phyloP scores from a whole-genome alignment of 35 echinoderm and acorn worm genomes.

The Heliocidaris tuberculata region DNA sequence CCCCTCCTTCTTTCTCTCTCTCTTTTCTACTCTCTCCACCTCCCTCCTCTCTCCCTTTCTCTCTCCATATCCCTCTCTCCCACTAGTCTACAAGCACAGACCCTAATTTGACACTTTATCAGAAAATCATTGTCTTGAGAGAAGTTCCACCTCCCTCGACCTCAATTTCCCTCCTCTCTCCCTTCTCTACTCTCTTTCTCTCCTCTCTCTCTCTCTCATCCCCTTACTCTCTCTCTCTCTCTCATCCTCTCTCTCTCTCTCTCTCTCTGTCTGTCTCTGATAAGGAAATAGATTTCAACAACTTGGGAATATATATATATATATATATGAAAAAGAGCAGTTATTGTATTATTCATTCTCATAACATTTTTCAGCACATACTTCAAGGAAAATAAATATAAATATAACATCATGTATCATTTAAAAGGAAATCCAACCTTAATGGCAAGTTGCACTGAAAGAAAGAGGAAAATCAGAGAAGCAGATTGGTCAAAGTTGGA shows the following conservation, averaged over 20 bases:
- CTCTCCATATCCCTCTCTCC: too few relatives aligned
- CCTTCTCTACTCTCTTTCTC: too few relatives aligned
- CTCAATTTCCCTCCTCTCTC: background rate
- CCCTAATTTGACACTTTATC: too few relatives aligned
- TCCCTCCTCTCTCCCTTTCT: background rate
- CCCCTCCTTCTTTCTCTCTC: too few relatives aligned
- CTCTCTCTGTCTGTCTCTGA: background rate
- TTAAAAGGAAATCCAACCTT: background rate
- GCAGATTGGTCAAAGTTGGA: too few relatives aligned
- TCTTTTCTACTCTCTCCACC: background rate
- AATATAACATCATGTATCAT: background rate
- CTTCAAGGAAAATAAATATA: background rate
- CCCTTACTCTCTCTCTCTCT: background rate
- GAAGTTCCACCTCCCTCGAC: background rate
- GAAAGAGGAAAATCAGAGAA: too few relatives aligned
- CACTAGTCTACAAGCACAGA: too few relatives aligned
- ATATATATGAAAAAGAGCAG: background rate
- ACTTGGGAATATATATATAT: background rate
- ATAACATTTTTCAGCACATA: background rate
- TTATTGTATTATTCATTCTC: background rate
- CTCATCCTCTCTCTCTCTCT: background rate
- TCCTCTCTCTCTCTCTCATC: too few relatives aligned
- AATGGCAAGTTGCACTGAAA: too few relatives aligned
- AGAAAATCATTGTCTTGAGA: too few relatives aligned
- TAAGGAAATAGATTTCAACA: background rate